A percentile compares a stretch with the other conserved stretches of the same genome.
Conservation (phyloP, 2,797 vertebrate genomes). For the Molossus alvarezi region DNA sequence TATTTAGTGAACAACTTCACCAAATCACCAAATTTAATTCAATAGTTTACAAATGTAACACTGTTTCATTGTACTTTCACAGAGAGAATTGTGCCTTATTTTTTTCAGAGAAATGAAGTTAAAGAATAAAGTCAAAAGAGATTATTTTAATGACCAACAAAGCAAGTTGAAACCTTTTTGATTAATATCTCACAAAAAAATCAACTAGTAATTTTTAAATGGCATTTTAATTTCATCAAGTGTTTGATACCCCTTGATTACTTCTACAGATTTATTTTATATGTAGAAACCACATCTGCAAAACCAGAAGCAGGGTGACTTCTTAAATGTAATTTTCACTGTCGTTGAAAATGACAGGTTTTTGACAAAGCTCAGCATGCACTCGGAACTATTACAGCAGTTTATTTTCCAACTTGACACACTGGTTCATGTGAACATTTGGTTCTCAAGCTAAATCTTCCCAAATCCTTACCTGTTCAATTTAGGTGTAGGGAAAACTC, state of each 20-base stretch:
- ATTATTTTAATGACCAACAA: slow-evolving; percentile 28
- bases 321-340: slow-evolving; percentile 59
- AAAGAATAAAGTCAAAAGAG: slow-evolving; percentile 50
- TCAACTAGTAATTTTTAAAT: slow-evolving; percentile 51
- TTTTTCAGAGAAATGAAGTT: slow-evolving; percentile 38
- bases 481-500: slow-evolving; percentile 22
- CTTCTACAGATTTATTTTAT: slow-evolving; percentile 34
- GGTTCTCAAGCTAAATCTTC: slow-evolving; percentile 10
- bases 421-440: not conserved
- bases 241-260: slow-evolving; percentile 29
- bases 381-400: not conserved
- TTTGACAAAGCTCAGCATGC: slow-evolving; percentile 68
- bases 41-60: slow-evolving; percentile 32
- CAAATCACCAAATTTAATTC: slow-evolving; percentile 18
- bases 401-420: not conserved
- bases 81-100: not conserved
- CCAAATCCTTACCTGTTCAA: slow-evolving; percentile 41
- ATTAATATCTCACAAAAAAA: slow-evolving; percentile 40
- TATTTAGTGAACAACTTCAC: not conserved
- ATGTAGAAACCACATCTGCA: not conserved
- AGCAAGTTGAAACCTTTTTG: not conserved
- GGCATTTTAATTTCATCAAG: not conserved
- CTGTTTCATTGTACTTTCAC: not conserved
- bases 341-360: slow-evolving; percentile 59
- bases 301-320: slow-evolving; percentile 27